Conservation (phyloP, 1,140 invertebrate genomes). For the Rhyacophila brunnea region DNA sequence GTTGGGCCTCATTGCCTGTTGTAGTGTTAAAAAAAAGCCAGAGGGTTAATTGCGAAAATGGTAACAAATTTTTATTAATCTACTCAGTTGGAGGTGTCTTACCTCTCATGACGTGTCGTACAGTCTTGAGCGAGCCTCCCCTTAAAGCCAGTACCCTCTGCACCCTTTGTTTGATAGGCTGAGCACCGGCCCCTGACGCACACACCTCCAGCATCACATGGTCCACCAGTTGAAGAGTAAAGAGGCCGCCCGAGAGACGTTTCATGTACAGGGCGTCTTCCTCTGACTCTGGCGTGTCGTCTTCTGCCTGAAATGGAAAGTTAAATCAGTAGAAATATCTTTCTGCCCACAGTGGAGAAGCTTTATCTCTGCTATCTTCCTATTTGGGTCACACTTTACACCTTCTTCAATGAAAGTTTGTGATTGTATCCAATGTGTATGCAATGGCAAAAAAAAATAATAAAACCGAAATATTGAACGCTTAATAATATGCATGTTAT, state of each 20-base stretch:
- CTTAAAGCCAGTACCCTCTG: conserved; percentile 86
- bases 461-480: too few species aligned
- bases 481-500: too few species aligned
- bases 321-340: background rate
- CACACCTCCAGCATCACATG: conserved; percentile 92
- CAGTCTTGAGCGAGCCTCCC: conserved; percentile 90
- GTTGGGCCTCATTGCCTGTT: too few species aligned
- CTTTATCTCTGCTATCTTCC: too few species aligned
- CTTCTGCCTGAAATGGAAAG: conserved; percentile 31
- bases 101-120: conserved; percentile 91
- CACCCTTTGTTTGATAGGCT: conserved; percentile 83
- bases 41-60: too few species aligned
- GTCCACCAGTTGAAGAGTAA: conserved; percentile 93
- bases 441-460: too few species aligned
- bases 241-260: conserved; percentile 88
- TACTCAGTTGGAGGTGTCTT: conserved; percentile 15
- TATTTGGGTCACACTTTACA: too few species aligned
- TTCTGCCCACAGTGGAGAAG: too few species aligned
- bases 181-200: conserved; percentile 69
- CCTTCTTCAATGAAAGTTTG: too few species aligned
- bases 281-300: conserved; percentile 52
- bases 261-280: conserved; percentile 78
- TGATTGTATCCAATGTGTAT: too few species aligned
- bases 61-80: background rate
- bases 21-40: too few species aligned